Base-by-base conservation (phyloP, 2,113 vertebrate genomes). In the Clarias batrachus region DNA sequence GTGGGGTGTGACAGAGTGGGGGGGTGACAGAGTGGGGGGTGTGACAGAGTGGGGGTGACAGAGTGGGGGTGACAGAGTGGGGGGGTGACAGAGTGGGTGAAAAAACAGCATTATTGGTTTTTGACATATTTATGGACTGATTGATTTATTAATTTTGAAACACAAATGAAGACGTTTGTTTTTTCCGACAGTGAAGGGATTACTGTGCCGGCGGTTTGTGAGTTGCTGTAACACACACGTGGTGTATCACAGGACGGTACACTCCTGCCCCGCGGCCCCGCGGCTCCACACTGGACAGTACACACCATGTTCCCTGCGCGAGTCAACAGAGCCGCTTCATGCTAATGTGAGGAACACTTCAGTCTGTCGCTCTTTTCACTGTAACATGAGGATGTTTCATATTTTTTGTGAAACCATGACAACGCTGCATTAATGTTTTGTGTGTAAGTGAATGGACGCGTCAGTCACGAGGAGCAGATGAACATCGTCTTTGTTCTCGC, bases 351-450 rank as follows among this genome's bases (percentile, higher is more conserved):
- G 41, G 9, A 77, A 27, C 52, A 56, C 25, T 56, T 56, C 4
- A 52, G 10, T 74, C 3, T 25, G 71, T 73, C 37, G 3, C 2
- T 77, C 74, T 77, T n/a, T 27, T 77, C 52, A 77, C 25, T 56
- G 52, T 17, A 21, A 37, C 19, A 60, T 80, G 27, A 80, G 74
- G 74, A 77, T 9, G 9, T 23, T 80, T 80, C 56, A 59, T 57
- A 79, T 79, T 56, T 33, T 79, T 80, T 33, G 78, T 59, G 54
- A 60, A 59, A 80, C 78, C 78, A 80, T 77, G 74, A 60, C 78
- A 60, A 80, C 57, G 10, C 14, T 59, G 19, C 60, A 21, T 80
- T 80, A 30, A 60, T 16, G n/a, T 79, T 33, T 37, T 60, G 78
- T 60, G 54, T 78, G 25, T 78, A 33, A 59, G 2, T 80, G 78